A percentile compares a stretch with the other conserved stretches of the same genome.
These are phyloP conservation scores for Atta texana DNA, from an alignment of 1,140 invertebrate genomes.

Conservation along the genomic window DNA sequence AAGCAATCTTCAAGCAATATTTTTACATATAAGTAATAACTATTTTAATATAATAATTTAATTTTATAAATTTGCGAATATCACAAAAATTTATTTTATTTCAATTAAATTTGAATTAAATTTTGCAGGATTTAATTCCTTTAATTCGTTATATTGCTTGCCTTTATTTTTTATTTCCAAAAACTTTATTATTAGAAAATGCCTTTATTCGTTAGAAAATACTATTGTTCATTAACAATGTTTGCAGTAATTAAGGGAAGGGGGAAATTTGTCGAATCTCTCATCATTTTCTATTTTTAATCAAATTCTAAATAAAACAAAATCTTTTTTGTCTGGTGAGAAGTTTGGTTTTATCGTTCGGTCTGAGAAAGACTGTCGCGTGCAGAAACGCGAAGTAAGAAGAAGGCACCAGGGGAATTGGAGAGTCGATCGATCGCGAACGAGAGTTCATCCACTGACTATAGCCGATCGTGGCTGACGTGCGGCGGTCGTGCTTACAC, in stretches of 20 bases:
- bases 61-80: not conserved
- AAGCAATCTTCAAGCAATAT: not conserved
- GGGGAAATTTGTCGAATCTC: not conserved
- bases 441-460: conserved; percentile 54
- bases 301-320: not conserved
- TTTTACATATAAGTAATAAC: not conserved
- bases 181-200: not conserved
- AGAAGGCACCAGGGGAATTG: conserved; percentile 44
- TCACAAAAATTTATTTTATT: not conserved
- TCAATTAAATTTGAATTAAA: conserved; percentile 3
- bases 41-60: not conserved
- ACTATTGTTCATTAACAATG: not conserved
- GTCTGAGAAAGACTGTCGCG: conserved; percentile 16
- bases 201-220: not conserved
- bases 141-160: not conserved
- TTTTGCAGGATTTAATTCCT: not conserved
- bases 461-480: conserved; percentile 39
- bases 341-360: conserved; percentile 24
- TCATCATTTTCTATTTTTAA: not conserved
- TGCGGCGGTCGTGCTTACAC: conserved; percentile 24
- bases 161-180: not conserved
- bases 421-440: conserved; percentile 52
- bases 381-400: conserved; percentile 53
- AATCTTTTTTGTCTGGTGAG: not conserved
- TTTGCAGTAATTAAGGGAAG: not conserved